These are phyloP conservation scores for Rafetus swinhoei DNA, from an alignment of 2,113 vertebrate genomes.

Conservation along the genomic window DNA sequence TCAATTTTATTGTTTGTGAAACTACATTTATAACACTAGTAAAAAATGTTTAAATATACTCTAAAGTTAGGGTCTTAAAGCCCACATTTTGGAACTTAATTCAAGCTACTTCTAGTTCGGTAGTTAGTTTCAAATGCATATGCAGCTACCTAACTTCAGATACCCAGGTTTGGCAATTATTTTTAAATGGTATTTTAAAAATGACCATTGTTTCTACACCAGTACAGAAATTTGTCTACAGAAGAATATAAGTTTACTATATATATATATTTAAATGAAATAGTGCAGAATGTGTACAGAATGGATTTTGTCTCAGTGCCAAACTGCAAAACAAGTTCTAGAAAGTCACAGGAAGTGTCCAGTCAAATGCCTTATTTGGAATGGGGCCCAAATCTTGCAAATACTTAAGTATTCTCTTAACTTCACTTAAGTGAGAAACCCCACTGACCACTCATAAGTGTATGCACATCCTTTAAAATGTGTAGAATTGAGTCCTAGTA, in stretches of 20 bases:
- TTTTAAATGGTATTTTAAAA: background rate
- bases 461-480: background rate
- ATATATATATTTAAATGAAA: background rate
- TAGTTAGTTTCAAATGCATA: background rate
- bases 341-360: background rate
- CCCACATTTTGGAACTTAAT: background rate
- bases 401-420: background rate
- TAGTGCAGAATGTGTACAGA: background rate
- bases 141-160: background rate
- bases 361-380: background rate
- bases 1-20: conserved; percentile 35
- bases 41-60: background rate
- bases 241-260: background rate
- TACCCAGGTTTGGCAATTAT: conserved; percentile 8
- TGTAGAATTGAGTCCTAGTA: background rate
- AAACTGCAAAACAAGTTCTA: conserved; percentile 7
- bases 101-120: conserved; percentile 2
- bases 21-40: conserved; percentile 24
- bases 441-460: background rate
- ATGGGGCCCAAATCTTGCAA: background rate
- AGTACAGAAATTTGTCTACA: background rate
- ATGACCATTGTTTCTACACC: background rate
- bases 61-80: background rate
- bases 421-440: background rate
- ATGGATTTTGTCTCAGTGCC: background rate